Base-by-base conservation (phyloP, 2,888 invertebrate genomes). In the Priocnemis perturbator region DNA sequence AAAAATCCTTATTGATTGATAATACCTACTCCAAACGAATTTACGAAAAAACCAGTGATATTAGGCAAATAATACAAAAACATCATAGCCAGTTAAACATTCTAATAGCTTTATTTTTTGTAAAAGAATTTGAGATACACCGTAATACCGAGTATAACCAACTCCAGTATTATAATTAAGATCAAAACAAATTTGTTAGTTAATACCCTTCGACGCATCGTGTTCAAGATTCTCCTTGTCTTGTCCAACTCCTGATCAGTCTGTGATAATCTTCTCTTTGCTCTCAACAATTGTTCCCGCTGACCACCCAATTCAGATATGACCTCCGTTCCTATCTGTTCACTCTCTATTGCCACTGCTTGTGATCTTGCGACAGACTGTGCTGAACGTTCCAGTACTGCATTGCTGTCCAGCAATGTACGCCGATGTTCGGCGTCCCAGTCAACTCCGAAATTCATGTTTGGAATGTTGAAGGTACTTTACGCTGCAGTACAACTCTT, bases 331-430 rank as follows among this genome's bases (percentile, higher is more conserved):
- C 95, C 96, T 74, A 96, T 92, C 82, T 92, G 91, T 89, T 96
- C 96, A 0, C 95, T 95, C 89, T 97, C 96, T 2, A 93, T 91
- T 0, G 96, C 94, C 56, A 95, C 91, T 83, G 92, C 93, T 76
- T 94, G 93, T 0, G 95, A 94, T 64, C 95, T 90, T 0, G 91
- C 91, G 11, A 95, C 90, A 76, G 93, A 93, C 68, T 92, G 91
- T 0, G 92, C 90, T 0, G 94, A 92, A 60, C 93, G 88, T 79
- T 92, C 92, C 56, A 94, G 82, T 15, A 91, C 90, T 60, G 90
- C 89, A 67, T 90, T 89, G 3, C 93, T 92, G 73, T 92, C 92
- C 2, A 91, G 72, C 9, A 93, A 90, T 5, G 92, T 89, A 77
- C 91, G 91, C 30, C 93, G 89, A 73, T 93, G 92, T 47, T 90